A percentile compares a stretch with the other conserved stretches of the same genome.
Evolutionary conservation across 37 sponge, comb jelly and placozoan species (phyloP).

Genomic region (Haliclona indistincta): DNA sequence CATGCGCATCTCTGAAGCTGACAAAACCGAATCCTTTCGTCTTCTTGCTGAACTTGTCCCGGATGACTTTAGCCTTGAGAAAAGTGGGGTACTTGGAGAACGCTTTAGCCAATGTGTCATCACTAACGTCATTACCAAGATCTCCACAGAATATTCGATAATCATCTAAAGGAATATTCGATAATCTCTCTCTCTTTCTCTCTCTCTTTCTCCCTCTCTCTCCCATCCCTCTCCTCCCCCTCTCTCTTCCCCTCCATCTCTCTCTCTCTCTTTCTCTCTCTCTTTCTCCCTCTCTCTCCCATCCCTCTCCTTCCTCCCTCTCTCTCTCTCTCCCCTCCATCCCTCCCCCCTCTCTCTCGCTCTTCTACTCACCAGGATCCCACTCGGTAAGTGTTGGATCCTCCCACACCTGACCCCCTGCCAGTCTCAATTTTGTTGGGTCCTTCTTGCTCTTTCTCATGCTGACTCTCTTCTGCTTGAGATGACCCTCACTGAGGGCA

Average conservation of each 20-base stretch:
- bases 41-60: conserved; percentile 93
- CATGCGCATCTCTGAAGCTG: conserved; percentile 94
- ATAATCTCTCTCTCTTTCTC: too few species aligned
- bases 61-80: conserved; percentile 86
- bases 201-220: too few species aligned
- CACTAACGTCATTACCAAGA: conserved; percentile 96
- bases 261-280: not conserved
- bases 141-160: conserved; percentile 96
- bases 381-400: conserved; percentile 92
- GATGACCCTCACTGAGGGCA: not conserved
- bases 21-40: conserved; percentile 97
- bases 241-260: too few species aligned
- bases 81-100: conserved; percentile 89
- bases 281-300: not conserved
- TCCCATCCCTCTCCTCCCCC: too few species aligned
- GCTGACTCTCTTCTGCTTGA: conserved; percentile 1
- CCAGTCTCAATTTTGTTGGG: conserved; percentile 76
- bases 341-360: too few species aligned
- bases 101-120: conserved; percentile 82
- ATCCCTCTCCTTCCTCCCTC: too few species aligned
- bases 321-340: too few species aligned
- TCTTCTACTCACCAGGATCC: conserved; percentile 88
- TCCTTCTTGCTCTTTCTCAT: conserved; percentile 40
- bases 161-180: conserved; percentile 50
- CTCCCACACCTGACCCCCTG: conserved; percentile 88